Evolutionary conservation across 2,888 invertebrate species (phyloP), one percentile per base, ranked within the genome.

Genomic region (Spialia ferax): DNA sequence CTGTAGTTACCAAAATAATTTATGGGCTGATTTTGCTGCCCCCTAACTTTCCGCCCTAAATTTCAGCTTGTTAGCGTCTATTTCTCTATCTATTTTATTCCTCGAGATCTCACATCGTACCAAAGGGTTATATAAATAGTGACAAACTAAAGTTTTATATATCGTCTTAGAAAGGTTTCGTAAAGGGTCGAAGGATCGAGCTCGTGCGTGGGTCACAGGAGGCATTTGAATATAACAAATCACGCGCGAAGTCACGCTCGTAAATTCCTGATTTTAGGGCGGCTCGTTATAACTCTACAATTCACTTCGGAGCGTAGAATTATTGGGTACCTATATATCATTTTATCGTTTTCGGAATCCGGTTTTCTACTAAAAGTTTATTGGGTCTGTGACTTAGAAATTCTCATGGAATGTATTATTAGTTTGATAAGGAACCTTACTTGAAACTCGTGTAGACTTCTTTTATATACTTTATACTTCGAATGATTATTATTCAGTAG

Each of bases 141-240:
- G n/a, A n/a, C n/a, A n/a, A n/a, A n/a, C n/a, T n/a, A n/a, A n/a
- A n/a, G n/a, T n/a, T n/a, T n/a, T n/a, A n/a, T n/a, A n/a, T n/a
- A n/a, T n/a, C 56, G 63, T 48, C 45, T 55, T 22, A 10, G 56
- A 18, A 56, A n/a, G 32, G 56, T 55, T 64, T 56, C 32, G n/a
- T 20, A 22, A 56, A 35, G 15, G 32, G 45, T 23, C 48, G 45
- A 48, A 48, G 45, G n/a, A 48, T 64, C 56, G 63, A 32, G 20
- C 32, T 56, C 54, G 18, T 57, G 56, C 56, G 35, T 56, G 48
- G 63, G 61, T 61, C 63, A 18, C 42, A 38, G 45, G 55, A 45
- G 29, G 23, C 20, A 63, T 63, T 63, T 63, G 55, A 63, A 63
- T 63, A 56, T 63, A 55, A 63, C 63, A 56, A 63, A 63, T 63